Conservation (phyloP, 2,113 vertebrate species). For the Irena cyanogastra region DNA sequence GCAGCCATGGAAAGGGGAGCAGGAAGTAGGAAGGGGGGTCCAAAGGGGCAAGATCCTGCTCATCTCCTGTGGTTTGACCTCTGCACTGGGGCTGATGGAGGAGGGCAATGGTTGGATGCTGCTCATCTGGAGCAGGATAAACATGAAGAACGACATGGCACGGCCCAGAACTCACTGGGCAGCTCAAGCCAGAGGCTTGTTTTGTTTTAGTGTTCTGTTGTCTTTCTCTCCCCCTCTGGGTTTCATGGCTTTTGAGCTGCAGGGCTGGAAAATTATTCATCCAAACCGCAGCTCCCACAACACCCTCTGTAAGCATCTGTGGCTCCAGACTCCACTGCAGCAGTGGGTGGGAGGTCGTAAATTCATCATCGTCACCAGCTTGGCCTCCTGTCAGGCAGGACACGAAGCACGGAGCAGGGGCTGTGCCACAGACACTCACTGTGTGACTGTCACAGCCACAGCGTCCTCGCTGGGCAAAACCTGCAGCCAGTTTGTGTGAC, state of each 20-base stretch:
- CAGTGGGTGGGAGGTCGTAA: conserved; percentile 15
- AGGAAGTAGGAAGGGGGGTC: rapidly evolving
- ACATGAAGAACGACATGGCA: background rate
- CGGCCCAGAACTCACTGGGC: background rate
- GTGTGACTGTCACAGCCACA: background rate
- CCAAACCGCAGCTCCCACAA: conserved; percentile 19
- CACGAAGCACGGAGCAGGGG: background rate
- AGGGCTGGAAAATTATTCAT: conserved; percentile 55
- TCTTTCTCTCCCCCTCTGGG: conserved; percentile 10
- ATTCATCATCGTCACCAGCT: background rate
- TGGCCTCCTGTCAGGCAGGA: background rate
- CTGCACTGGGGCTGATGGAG: background rate
- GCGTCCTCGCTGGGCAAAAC: background rate
- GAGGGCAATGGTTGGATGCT: background rate
- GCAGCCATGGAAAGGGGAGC: background rate
- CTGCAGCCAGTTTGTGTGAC: rapidly evolving
- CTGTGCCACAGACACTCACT: background rate
- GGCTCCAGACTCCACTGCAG: background rate
- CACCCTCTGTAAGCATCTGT: conserved; percentile 26
- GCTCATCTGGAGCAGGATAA: background rate
- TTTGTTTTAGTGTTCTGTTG: conserved; percentile 51
- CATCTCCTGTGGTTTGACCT: background rate
- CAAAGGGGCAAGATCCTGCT: background rate
- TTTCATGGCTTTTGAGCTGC: conserved; percentile 30
- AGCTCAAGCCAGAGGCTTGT: background rate